Base-by-base conservation (phyloP, 2,888 invertebrate genomes). In the Drosophila mayaguana region DNA sequence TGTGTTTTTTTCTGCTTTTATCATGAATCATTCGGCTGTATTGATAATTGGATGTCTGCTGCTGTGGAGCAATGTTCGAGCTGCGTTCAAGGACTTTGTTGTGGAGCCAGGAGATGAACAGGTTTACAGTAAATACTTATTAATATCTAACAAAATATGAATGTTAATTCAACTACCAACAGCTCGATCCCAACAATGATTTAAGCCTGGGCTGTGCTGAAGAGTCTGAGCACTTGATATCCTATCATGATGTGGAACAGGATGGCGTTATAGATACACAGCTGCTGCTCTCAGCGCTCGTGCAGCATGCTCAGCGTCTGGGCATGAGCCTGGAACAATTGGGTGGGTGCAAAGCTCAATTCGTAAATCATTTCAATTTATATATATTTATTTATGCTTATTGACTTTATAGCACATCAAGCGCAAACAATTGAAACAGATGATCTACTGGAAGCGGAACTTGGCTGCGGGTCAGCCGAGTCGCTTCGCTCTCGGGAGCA, bases 31-130 rank as follows among this genome's bases (percentile, higher is more conserved):
- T 34, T 50, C 38, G 12, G 34, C 20, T 20, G 2, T 77, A 12
- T n/a, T 60, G 51, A 16, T 48, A 8, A 34, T 74, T 28, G 36
- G 40, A 43, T 66, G 65, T 6, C 61, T 88, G 32, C 45, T 81
- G 40, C 12, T 61, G 36, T 18, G 38, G 18, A n/a, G 55, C 12
- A 43, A 2, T 2, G 64, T 43, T 5, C 32, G 56, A 6, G 88
- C 74, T 1, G 85, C 85, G 2, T 78, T 90, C 16, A 60, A 80
- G 71, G 91, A 91, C 67, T 90, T 90, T 63, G 72, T 90, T 1
- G 56, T 90, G 12, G 67, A 62, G 50, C 53, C 76, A 40, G 72
- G 76, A 18, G 63, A 20, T 4, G 43, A 68, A 4, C 8, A 73
- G 69, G 72, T 70, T 4, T 11, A 3, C 0, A 42, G 8, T 4